Base-by-base conservation (phyloP, 1,140 invertebrate species). In the Ostrea edulis region DNA sequence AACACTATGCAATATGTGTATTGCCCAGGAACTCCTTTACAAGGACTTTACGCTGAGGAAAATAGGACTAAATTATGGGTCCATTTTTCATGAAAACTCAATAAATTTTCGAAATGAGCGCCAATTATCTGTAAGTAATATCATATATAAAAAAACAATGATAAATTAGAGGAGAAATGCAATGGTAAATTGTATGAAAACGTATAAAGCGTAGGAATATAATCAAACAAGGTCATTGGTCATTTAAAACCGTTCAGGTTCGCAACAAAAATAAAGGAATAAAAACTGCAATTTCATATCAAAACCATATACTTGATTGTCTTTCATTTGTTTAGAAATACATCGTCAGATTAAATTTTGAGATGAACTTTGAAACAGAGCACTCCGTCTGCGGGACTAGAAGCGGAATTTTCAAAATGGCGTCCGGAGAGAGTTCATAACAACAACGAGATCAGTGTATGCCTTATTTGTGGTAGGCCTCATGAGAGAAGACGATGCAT, bases 361-460 rank as follows among this genome's bases (percentile, higher is more conserved):
- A 62, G 7, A 62, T 17, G 58, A 14, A 44, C 35, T 44, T 44
- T 44, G 5, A 44, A 44, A 44, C 5, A 44, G 35, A 44, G 20
- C 14, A 62, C 0, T 7, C 17, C 65, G 8, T 35, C 71, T 82
- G 88, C 58, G 35, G n/a, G 17, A 84, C 71, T 87, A 81, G 84
- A 2, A 77, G 88, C 90, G 90, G 86, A 90, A 91, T 29, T 87
- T 91, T 91, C 91, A 92, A 92, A 92, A 92, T 92, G 92, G 92
- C 92, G 92, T 91, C 90, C 86, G 87, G 84, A n/a, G 71, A 25
- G 22, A 8, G 68, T 77, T 12, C 29, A 77, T 77, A 17, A 77
- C 68, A 77, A 77, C 68, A 77, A 35, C 12, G n/a, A 20, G n/a
- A 62, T 7, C 14, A 62, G 55, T 62, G 17, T 17, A 20, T 62